Base-by-base conservation (phyloP, 2,113 vertebrate genomes). In the Casuarius casuarius region DNA sequence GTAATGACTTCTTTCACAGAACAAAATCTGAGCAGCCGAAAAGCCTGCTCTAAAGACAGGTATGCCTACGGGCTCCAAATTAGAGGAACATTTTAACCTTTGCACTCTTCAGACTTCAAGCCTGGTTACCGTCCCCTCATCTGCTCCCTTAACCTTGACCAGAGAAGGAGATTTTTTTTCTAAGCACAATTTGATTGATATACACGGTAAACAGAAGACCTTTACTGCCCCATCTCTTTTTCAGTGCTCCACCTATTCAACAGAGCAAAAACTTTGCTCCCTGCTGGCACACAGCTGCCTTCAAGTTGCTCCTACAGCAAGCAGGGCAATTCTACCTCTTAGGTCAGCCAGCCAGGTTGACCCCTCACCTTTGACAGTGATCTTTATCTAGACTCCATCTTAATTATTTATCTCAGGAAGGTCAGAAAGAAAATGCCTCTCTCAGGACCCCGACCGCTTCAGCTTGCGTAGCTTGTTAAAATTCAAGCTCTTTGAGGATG, bases 361-460 rank as follows among this genome's bases (percentile, higher is more conserved):
- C 96, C 96, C 93, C 95, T 96, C 94, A 92, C 93, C 96, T 92
- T 49, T 91, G 95, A 97, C 95, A 94, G 89, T 86, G 95, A 97
- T 95, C 95, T 97, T 97, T 97, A 97, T 96, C 93, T 87, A 94
- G 93, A 66, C 95, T 92, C 96, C 92, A 91, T 96, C 94, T 93
- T 91, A 95, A 96, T 93, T 94, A 95, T 97, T 96, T 94, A 96
- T 97, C 95, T 95, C 94, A 91, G 95, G 96, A 97, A 97, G 94
- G 96, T 94, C 96, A 95, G 84, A 1, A 66, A 85, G 95, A 97
- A 96, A 97, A 90, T 87, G 87, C 91, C 87, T 93, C 89, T 95
- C 95, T 89, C 94, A 94, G 95, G 95, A 90, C 95, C 95, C 96
- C 96, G 58, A 14, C 87, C 5, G 94, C 91, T 87, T 20, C 89